phyloP scores from a whole-genome alignment of 1,140 invertebrate species.

The Neodiprion lecontei region DNA sequence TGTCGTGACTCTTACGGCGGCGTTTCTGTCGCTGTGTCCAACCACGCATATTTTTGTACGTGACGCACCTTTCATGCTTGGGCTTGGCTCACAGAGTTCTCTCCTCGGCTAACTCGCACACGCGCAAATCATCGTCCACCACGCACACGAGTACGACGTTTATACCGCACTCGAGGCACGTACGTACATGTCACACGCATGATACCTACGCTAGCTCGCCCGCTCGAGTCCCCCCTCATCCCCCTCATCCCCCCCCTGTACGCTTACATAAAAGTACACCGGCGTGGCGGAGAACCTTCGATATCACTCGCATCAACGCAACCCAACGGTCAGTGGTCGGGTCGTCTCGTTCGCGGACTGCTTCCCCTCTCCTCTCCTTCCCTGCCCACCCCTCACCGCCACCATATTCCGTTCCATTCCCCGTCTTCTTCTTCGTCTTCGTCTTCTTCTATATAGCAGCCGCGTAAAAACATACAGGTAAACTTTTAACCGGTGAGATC shows the following conservation, averaged over 20 bases:
- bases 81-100: conserved; percentile 1
- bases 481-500: too few relatives aligned
- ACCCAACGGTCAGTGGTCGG: conserved; percentile 1
- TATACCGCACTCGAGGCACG: not conserved
- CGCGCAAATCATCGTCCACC: not conserved
- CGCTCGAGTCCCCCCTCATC: not conserved
- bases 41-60: conserved; percentile 7
- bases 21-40: not conserved
- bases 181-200: not conserved
- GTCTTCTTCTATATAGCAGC: too few relatives aligned
- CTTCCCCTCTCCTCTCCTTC: too few relatives aligned
- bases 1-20: not conserved
- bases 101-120: not conserved
- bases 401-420: too few relatives aligned
- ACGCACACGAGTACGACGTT: not conserved
- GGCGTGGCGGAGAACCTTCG: not conserved
- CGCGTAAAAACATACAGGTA: too few relatives aligned
- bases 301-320: not conserved
- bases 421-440: too few relatives aligned
- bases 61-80: conserved; percentile 1
- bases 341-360: not conserved
- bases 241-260: not conserved
- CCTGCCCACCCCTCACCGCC: too few relatives aligned
- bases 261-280: conserved; percentile 5
- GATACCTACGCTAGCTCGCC: too few relatives aligned